A percentile compares a stretch with the other conserved stretches of the same genome.
Evolutionary conservation across 2,888 invertebrate species (phyloP).

Genomic region (Orthosia cruda): DNA sequence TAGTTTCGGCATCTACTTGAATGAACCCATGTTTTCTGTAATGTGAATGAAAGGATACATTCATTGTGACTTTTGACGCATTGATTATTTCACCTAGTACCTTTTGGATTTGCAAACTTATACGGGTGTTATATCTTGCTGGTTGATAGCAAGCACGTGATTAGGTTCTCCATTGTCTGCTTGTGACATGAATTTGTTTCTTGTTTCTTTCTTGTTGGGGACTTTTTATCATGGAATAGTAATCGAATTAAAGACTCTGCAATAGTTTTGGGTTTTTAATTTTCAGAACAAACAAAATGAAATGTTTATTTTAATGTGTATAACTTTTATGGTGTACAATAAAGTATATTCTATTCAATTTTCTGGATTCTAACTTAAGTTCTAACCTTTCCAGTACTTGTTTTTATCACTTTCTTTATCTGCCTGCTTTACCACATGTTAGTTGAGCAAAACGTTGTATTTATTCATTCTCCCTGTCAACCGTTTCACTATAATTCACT

Average conservation of each 20-base stretch:
- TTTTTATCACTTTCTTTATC: too few relatives aligned
- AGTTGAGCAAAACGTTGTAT: not conserved
- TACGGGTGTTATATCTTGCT: not conserved
- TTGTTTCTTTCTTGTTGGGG: not conserved
- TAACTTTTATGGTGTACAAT: too few relatives aligned
- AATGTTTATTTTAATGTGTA: too few relatives aligned
- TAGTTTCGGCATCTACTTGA: constrained; percentile 18
- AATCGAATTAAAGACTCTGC: not conserved
- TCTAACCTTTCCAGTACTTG: too few relatives aligned
- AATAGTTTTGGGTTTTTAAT: not conserved
- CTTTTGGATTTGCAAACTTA: not conserved
- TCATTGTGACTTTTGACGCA: constrained; percentile 24
- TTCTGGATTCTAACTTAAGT: not conserved
- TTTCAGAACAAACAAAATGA: not conserved
- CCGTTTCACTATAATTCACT: too few relatives aligned
- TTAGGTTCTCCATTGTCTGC: not conserved
- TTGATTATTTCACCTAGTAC: not conserved
- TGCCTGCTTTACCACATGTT: too few relatives aligned
- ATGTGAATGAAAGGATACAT: constrained; percentile 13
- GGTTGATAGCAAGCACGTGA: constrained; percentile 1
- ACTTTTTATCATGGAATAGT: not conserved
- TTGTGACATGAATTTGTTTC: not conserved
- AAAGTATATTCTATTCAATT: too few relatives aligned
- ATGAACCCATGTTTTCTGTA: not conserved
- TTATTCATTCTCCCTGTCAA: not conserved